Base-by-base conservation (phyloP, 2,797 vertebrate species). In the Myotis vivesi region DNA sequence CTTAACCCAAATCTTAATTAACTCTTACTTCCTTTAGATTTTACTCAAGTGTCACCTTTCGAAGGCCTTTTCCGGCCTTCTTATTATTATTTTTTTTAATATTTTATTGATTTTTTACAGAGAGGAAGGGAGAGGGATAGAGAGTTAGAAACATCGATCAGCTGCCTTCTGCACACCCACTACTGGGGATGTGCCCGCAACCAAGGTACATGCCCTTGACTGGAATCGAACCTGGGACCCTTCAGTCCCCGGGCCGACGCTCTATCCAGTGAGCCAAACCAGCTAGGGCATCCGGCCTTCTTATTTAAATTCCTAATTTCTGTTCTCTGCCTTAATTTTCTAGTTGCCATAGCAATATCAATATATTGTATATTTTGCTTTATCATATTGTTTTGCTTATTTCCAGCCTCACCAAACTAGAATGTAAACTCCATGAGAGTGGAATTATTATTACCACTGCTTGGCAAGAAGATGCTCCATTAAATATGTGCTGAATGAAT, bases 401-500 rank as follows among this genome's bases (percentile, higher is more conserved):
- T 87, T 79, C 25, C 11, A 73, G 17, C 38, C 51, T 72, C 10
- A 69, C 3, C 20, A 87, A 87, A 23, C 28, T 64, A 77, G n/a
- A 90, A 69, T 28, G n/a, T 57, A 71, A 85, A 82, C 22, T 64
- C 23, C 30, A 53, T 33, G 30, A 92, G 13, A 87, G 23, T 11
- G 30, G 28, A 62, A n/a, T 75, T 20, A 62, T 9, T 16, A 53
- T 6, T 6, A 41, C 4, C 17, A 41, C 6, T 25, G 19, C 6
- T 41, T 92, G 33, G n/a, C 33, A 89, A 38, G 92, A 81, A 89
- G 68, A 8, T 80, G 28, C 7, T 86, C 28, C 69, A 36, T 83
- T 62, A 91, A 96, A 64, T 89, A 92, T 57, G 44, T 75, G 30
- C 77, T 69, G 36, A 88, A 38, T 77, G 25, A 88, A 79, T 23